These are phyloP conservation scores for Leistus spinibarbis DNA, from an alignment of 2,888 invertebrate species.

Conservation along the genomic window DNA sequence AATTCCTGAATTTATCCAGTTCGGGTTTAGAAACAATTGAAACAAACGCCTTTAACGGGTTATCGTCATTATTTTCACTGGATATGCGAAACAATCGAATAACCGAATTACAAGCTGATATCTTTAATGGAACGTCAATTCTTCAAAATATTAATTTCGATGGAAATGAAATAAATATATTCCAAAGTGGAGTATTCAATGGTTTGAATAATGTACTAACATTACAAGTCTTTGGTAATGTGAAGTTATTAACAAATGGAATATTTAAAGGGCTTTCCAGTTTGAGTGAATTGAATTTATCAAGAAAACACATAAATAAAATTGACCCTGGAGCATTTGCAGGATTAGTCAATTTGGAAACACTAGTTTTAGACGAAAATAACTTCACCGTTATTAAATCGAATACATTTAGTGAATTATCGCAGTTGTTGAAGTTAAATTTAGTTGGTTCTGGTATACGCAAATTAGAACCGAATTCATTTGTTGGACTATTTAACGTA, in stretches of 20 bases:
- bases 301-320: neutral
- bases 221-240: neutral
- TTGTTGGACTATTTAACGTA: neutral
- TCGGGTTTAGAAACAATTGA: slow-evolving; percentile 2
- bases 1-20: slow-evolving; percentile 1
- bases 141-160: neutral
- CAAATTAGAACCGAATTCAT: no score
- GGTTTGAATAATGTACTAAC: no score
- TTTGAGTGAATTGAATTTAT: neutral
- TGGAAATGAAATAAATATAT: neutral
- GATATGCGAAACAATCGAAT: neutral
- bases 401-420: slow-evolving; percentile 4
- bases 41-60: slow-evolving; percentile 12
- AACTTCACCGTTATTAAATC: neutral
- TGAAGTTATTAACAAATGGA: neutral
- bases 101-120: neutral
- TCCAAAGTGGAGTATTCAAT: neutral
- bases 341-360: neutral
- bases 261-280: neutral
- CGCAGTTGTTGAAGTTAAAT: neutral
- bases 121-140: slow-evolving; percentile 10
- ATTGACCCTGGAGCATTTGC: slow-evolving; percentile 11
- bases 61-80: neutral
- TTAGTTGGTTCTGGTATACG: neutral
- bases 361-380: neutral